Conservation (phyloP, 2,888 invertebrate species). For the Scaptomyza cyrtandrae region DNA sequence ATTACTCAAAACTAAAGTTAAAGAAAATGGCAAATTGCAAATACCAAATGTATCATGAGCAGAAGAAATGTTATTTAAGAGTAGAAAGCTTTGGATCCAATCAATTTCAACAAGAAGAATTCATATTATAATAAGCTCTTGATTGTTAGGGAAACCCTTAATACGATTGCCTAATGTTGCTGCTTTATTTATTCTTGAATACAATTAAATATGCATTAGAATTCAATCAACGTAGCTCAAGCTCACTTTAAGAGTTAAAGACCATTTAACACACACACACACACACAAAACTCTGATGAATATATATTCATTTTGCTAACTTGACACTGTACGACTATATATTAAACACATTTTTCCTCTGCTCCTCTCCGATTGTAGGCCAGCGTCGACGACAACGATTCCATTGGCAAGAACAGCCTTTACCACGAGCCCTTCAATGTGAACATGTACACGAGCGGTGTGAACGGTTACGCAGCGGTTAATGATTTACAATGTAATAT, state of each 20-base stretch:
- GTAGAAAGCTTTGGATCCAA: too few relatives aligned
- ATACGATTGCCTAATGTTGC: too few relatives aligned
- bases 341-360: conserved; percentile 28
- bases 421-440: conserved; percentile 86
- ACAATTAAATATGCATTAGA: not conserved
- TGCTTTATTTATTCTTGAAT: too few relatives aligned
- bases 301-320: conserved; percentile 23
- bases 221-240: conserved; percentile 8
- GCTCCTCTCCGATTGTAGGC: conserved; percentile 62
- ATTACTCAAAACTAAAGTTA: conserved; percentile 39
- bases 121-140: too few relatives aligned
- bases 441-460: conserved; percentile 85
- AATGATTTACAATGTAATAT: conserved; percentile 85
- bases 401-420: conserved; percentile 85
- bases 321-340: conserved; percentile 30
- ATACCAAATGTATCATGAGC: not conserved
- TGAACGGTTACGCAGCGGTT: conserved; percentile 85
- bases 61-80: too few relatives aligned
- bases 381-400: conserved; percentile 84
- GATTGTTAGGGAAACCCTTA: too few relatives aligned
- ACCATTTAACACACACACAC: conserved; percentile 5
- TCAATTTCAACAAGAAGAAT: too few relatives aligned
- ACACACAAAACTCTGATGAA: conserved; percentile 11
- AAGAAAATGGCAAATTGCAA: conserved; percentile 23
- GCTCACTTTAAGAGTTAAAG: conserved; percentile 7